These are phyloP conservation scores for Numida meleagris DNA, from an alignment of 2,113 vertebrate species.

Conservation along the genomic window DNA sequence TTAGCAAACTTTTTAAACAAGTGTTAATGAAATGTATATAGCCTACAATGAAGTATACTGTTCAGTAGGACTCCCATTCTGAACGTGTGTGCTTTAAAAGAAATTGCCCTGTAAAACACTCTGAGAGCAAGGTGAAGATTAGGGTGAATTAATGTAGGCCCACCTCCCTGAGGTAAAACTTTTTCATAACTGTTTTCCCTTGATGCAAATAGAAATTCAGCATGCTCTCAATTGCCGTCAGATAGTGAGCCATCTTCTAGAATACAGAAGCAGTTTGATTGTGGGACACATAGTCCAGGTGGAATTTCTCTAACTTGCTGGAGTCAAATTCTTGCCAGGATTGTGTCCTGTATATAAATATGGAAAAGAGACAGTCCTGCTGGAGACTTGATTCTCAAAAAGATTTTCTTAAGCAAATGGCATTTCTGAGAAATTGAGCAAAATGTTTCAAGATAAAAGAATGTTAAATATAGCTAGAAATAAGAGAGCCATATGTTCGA, in stretches of 20 bases:
- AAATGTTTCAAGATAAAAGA: slow-evolving; percentile 65
- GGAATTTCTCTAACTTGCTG: slow-evolving; percentile 49
- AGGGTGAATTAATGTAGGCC: neutral
- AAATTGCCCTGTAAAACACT: neutral
- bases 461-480: slow-evolving; percentile 62
- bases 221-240: neutral
- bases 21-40: neutral
- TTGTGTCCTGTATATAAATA: slow-evolving; percentile 31
- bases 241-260: neutral
- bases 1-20: neutral
- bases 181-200: neutral
- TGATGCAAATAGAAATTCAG: neutral
- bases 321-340: slow-evolving; percentile 28
- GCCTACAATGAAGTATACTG: neutral
- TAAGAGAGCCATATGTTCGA: slow-evolving; percentile 59
- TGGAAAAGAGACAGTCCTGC: neutral
- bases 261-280: neutral
- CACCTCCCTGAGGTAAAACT: neutral
- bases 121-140: neutral
- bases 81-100: neutral
- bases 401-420: slow-evolving; percentile 14
- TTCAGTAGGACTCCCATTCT: neutral
- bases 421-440: slow-evolving; percentile 51
- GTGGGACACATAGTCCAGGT: slow-evolving; percentile 22
- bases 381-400: neutral